Evolutionary conservation across 2,888 invertebrate species (phyloP).

Genomic region (Netelia virgata): DNA sequence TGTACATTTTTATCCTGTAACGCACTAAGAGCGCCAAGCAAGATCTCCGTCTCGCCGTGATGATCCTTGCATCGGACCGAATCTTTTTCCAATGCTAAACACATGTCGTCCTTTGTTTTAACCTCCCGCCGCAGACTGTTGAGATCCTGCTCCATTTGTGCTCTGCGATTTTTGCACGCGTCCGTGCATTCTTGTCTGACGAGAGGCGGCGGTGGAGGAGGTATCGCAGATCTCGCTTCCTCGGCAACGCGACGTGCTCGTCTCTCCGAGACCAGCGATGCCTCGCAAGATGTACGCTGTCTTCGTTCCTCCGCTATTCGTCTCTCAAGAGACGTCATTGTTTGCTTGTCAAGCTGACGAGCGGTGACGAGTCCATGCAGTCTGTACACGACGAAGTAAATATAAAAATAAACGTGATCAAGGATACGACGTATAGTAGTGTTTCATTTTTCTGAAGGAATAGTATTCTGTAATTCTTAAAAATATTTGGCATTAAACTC

Average conservation of each 20-base stretch:
- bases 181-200: conserved; percentile 88
- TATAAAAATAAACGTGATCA: conserved; percentile 22
- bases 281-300: conserved; percentile 90
- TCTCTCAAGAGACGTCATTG: conserved; percentile 91
- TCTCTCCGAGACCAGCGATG: conserved; percentile 90
- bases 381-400: conserved; percentile 82
- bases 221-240: conserved; percentile 83
- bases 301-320: conserved; percentile 94
- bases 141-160: conserved; percentile 90
- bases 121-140: conserved; percentile 89
- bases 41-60: conserved; percentile 90
- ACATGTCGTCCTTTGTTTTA: conserved; percentile 89
- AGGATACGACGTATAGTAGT: not conserved
- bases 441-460: not conserved
- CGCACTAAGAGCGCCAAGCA: conserved; percentile 92
- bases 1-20: conserved; percentile 96
- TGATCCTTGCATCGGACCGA: conserved; percentile 86
- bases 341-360: conserved; percentile 92
- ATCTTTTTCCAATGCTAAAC: conserved; percentile 80
- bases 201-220: conserved; percentile 82
- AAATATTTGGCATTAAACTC: conserved; percentile 75
- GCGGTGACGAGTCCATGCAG: conserved; percentile 91
- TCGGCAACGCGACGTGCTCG: conserved; percentile 89
- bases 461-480: not conserved
- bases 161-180: conserved; percentile 88